Conservation (phyloP, 2,888 invertebrate genomes). For the Cephus spinipes region DNA sequence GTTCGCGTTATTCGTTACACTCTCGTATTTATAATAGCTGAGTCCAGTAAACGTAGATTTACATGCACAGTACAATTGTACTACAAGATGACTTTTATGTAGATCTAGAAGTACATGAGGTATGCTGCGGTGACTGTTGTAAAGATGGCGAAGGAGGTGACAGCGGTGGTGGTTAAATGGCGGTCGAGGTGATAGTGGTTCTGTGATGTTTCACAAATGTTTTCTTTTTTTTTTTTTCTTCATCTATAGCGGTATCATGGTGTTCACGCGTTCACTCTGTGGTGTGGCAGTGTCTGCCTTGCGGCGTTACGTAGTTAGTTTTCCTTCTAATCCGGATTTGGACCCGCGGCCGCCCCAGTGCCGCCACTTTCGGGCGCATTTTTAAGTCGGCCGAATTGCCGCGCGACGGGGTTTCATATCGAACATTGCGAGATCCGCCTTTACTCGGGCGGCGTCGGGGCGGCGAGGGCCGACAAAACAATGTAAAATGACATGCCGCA, state of each 20-base stretch:
- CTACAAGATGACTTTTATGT: constrained; percentile 25
- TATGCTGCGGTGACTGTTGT: constrained; percentile 23
- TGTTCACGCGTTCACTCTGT: constrained; percentile 51
- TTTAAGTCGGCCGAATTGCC: constrained; percentile 10
- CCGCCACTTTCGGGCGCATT: constrained; percentile 8
- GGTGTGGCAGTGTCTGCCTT: constrained; percentile 64
- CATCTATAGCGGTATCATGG: constrained; percentile 27
- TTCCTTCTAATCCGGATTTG: constrained; percentile 14
- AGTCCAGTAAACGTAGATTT: neutral
- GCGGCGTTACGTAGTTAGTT: constrained; percentile 53
- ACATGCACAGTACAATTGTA: constrained; percentile 1
- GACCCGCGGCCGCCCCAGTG: constrained; percentile 10
- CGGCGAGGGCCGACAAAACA: constrained; percentile 19
- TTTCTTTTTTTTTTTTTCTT: constrained; percentile 14
- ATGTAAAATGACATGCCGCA: constrained; percentile 41
- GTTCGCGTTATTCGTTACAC: neutral
- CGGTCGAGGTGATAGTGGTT: neutral
- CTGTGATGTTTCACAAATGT: constrained; percentile 22
- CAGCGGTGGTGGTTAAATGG: neutral
- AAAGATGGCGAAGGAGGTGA: neutral
- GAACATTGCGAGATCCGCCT: constrained; percentile 38
- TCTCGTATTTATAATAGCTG: neutral
- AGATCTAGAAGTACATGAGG: constrained; percentile 28
- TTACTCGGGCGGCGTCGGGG: constrained; percentile 20
- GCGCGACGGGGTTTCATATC: constrained; percentile 32